These are phyloP conservation scores for Drosophila prostipennis DNA, from an alignment of 2,888 invertebrate genomes.

Conservation along the genomic window DNA sequence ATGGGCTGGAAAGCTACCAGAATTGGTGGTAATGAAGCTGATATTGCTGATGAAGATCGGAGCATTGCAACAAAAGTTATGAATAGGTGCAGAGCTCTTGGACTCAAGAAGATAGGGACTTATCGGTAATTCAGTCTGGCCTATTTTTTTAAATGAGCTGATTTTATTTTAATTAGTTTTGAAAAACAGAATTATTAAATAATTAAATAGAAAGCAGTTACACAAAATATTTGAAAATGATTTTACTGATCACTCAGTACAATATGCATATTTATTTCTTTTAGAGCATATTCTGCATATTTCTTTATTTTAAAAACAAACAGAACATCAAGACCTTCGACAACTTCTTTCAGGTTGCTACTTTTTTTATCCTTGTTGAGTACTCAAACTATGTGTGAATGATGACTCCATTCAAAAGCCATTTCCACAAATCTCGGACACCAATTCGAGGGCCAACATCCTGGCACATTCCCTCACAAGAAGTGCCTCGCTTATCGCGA, in stretches of 20 bases:
- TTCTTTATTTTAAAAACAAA: neutral
- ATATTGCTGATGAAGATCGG: neutral
- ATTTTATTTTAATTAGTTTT: too few species aligned
- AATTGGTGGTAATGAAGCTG: slow-evolving; percentile 9
- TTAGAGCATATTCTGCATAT: too few species aligned
- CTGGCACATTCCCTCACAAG: slow-evolving; percentile 8
- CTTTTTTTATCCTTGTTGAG: neutral
- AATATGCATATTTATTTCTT: too few species aligned
- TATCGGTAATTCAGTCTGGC: neutral
- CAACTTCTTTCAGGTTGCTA: neutral
- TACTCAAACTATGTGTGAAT: neutral
- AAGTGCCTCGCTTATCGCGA: slow-evolving; percentile 23
- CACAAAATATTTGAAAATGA: too few species aligned
- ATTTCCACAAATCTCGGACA: slow-evolving; percentile 16
- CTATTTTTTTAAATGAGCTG: too few species aligned
- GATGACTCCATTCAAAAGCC: slow-evolving; percentile 13
- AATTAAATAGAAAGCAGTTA: too few species aligned
- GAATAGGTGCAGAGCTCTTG: neutral
- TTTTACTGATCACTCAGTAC: too few species aligned
- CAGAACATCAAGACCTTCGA: neutral
- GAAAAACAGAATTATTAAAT: too few species aligned
- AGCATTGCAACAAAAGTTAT: neutral
- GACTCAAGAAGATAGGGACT: neutral
- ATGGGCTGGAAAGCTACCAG: slow-evolving; percentile 23
- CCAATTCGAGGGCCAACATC: slow-evolving; percentile 10